Evolutionary conservation across 2,113 vertebrate genomes (phyloP).

Genomic region (Corvus cornix): DNA sequence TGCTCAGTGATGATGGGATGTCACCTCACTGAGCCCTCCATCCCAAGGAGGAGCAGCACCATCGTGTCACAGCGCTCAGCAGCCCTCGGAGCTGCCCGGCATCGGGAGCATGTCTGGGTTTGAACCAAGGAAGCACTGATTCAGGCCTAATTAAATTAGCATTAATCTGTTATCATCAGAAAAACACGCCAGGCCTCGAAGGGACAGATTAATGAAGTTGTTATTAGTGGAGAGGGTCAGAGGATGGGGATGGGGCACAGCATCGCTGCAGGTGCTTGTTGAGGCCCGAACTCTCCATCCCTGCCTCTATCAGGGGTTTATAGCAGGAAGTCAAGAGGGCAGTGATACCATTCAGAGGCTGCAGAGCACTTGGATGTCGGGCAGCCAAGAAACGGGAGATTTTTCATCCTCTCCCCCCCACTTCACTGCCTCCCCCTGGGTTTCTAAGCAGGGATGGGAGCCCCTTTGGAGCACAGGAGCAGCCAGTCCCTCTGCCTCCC

Average conservation of each 20-base stretch:
- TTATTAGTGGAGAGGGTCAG: background rate
- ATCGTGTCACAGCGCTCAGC: fast-evolving
- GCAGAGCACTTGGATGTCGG: fast-evolving
- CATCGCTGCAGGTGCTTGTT: fast-evolving
- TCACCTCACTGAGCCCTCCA: background rate
- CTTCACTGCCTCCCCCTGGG: fast-evolving
- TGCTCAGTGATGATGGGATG: background rate
- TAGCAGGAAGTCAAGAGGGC: background rate
- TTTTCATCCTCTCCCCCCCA: background rate
- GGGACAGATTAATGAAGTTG: background rate
- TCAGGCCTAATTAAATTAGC: background rate
- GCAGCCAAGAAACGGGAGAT: background rate
- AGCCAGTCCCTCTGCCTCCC: background rate
- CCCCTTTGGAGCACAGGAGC: fast-evolving
- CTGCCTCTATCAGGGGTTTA: background rate
- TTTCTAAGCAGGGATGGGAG: background rate
- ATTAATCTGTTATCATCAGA: background rate
- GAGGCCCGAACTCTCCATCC: background rate
- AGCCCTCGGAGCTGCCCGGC: background rate
- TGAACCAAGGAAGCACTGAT: background rate
- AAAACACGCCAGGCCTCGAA: background rate
- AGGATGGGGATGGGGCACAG: background rate
- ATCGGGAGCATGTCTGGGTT: fast-evolving
- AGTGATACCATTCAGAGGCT: background rate
- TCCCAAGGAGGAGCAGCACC: background rate